A percentile compares a stretch with the other conserved stretches of the same genome.
Evolutionary conservation across 2,888 invertebrate genomes (phyloP).

Genomic region (Xanthorhoe designata): DNA sequence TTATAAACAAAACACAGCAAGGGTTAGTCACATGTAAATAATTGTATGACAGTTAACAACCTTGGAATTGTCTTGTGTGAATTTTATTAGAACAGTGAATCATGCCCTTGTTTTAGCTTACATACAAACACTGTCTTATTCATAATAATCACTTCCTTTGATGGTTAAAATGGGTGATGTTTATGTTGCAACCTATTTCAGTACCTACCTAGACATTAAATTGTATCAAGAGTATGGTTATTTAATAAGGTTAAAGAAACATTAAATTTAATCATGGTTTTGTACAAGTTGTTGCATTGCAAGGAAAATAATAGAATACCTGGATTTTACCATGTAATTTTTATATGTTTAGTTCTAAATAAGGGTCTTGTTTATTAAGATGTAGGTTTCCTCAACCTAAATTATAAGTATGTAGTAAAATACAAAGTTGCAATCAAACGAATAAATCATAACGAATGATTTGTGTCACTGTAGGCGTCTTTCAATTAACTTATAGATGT

Average conservation of each 20-base stretch:
- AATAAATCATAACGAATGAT: constrained; percentile 55
- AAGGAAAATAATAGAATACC: background rate
- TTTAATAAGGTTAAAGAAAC: no score
- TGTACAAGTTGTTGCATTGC: background rate
- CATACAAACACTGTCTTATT: background rate
- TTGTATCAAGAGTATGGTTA: background rate
- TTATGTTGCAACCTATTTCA: background rate
- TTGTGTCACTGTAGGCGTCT: constrained; percentile 51
- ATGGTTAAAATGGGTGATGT: background rate
- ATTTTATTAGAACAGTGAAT: constrained; percentile 70
- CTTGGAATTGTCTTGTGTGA: constrained; percentile 70
- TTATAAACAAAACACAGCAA: constrained; percentile 73
- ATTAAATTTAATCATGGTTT: background rate
- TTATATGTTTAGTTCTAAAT: no score
- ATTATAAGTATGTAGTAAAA: constrained; percentile 40
- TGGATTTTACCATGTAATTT: no score
- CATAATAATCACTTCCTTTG: background rate
- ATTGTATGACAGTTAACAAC: constrained; percentile 74
- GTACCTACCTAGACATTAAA: background rate
- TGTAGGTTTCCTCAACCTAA: constrained; percentile 65
- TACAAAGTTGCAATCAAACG: constrained; percentile 64
- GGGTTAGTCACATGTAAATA: constrained; percentile 73
- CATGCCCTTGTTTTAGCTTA: constrained; percentile 46
- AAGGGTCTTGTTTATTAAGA: constrained; percentile 43
- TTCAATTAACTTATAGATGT: constrained; percentile 45